Evolutionary conservation across 2,888 invertebrate species (phyloP).

Genomic region (Trichopoda pennipes): DNA sequence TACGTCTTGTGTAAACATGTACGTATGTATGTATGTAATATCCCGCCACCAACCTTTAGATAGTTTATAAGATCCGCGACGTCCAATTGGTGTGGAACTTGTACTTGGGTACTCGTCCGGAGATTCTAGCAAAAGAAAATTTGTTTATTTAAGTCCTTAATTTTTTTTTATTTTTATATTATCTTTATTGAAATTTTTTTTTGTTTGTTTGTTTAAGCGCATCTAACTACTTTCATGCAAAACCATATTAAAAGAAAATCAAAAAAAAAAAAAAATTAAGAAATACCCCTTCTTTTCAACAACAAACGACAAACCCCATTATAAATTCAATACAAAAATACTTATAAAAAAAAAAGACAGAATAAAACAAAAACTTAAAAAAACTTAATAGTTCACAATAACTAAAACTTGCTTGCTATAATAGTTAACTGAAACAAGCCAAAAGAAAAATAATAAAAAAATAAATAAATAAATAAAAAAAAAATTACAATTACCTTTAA

Average conservation of each 20-base stretch:
- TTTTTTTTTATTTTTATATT: too few relatives aligned
- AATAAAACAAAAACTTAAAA: background rate
- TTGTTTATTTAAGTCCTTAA: conserved; percentile 35
- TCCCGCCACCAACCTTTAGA: conserved; percentile 88
- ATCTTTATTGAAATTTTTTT: conserved; percentile 31
- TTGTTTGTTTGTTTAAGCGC: conserved; percentile 18
- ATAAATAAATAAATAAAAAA: conserved; percentile 24
- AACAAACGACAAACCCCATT: too few relatives aligned
- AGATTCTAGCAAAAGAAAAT: conserved; percentile 76
- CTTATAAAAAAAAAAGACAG: background rate
- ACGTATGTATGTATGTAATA: background rate
- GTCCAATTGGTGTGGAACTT: conserved; percentile 86
- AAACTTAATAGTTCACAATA: background rate
- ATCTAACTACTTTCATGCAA: conserved; percentile 56
- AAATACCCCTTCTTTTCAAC: too few relatives aligned
- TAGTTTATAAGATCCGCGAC: conserved; percentile 93
- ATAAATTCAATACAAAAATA: conserved; percentile 14
- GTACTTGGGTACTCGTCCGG: conserved; percentile 82
- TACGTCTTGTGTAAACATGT: background rate
- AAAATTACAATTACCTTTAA: conserved; percentile 85
- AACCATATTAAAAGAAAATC: conserved; percentile 58
- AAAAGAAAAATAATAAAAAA: background rate
- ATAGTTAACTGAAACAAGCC: background rate
- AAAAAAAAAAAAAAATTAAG: conserved; percentile 2
- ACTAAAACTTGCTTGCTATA: background rate